Base-by-base conservation (phyloP, 2,113 vertebrate species). In the Struthio camelus region DNA sequence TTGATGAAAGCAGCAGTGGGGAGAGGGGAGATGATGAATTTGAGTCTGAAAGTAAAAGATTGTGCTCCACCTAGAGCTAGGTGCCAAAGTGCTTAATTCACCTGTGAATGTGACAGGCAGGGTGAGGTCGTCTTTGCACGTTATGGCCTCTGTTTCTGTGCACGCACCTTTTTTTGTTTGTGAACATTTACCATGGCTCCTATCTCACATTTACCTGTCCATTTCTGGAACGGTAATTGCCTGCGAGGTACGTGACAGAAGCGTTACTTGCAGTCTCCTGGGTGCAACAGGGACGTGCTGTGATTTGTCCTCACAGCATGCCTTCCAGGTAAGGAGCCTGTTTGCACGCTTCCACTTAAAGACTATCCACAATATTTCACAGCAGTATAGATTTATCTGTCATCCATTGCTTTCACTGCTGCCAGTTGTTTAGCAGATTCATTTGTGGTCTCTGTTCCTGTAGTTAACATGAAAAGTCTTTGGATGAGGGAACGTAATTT, bases 181-280 rank as follows among this genome's bases (percentile, higher is more conserved):
- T 48, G 10, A 28, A 59, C 5, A 8, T 48, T n/a, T 85, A 9
- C 46, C 62, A 56, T 36, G 18, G 22, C 8, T 11, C 2, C 14
- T n/a, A 1, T 58, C 80, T 75, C 1, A 1, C 4, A 0, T 51
- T 78, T 66, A 17, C 1, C 1, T 0, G 0, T 5, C 76, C 5
- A 2, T 20, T 80, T 25, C 3, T 16, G n/a, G 42, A 36, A 27
- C 1, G 1, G 15, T 14, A 36, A 16, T 85, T 44, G 48, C 12
- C 25, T 28, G 48, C 2, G 8, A 38, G 24, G 25, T 28, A 4
- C 22, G 3, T 2, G 7, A n/a, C 38, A 69, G 19, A n/a, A 38
- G 30, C 4, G 0, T 2, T n/a, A 10, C 15, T 12, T 56, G 30
- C 61, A 8, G 77, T 11, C 65, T 79, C 38, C 27, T 2, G 1